Evolutionary conservation across 2,113 vertebrate species (phyloP).

Genomic region (Microcebus ravelobensis): DNA sequence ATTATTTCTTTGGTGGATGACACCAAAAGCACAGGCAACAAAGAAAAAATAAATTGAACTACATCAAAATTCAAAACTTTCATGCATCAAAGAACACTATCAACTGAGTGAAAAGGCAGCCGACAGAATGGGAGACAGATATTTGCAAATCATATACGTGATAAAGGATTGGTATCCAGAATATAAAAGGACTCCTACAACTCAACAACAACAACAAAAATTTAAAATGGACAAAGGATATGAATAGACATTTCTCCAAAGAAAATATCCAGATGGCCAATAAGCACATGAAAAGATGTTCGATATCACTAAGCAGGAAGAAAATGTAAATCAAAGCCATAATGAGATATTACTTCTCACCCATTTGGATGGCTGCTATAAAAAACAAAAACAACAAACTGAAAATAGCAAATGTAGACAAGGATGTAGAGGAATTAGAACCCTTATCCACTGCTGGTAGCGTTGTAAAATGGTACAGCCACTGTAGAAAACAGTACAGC

Average conservation of each 20-base stretch:
- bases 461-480: no score
- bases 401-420: not conserved
- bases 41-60: not conserved
- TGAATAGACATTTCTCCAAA: not conserved
- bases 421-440: not conserved
- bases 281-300: not conserved
- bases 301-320: not conserved
- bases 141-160: not conserved
- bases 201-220: not conserved
- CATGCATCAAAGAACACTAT: not conserved
- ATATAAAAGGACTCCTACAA: not conserved
- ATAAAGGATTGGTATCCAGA: not conserved
- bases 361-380: not conserved
- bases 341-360: not conserved
- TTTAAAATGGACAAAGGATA: not conserved
- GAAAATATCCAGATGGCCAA: not conserved
- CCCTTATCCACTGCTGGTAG: not conserved
- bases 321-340: not conserved
- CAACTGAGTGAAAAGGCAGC: no score
- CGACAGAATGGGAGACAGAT: not conserved
- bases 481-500: not conserved
- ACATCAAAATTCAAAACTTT: not conserved
- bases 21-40: not conserved
- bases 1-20: not conserved
- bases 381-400: not conserved